Evolutionary conservation across 1,140 invertebrate species (phyloP).

Genomic region (Drosophila hydei): DNA sequence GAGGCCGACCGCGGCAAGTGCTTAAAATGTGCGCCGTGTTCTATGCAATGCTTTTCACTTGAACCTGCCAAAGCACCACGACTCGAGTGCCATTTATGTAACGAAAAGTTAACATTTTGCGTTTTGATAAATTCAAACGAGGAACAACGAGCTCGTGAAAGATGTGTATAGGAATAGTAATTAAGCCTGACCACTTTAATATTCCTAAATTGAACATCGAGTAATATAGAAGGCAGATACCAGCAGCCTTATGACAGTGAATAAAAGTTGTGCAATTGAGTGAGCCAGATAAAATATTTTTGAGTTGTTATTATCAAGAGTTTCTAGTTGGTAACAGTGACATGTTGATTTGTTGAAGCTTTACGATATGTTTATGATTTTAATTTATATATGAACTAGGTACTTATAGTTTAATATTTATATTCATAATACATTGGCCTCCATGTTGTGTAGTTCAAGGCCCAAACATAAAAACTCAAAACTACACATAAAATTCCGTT

Average conservation of each 20-base stretch:
- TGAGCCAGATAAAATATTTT: too few species aligned
- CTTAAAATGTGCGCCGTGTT: slow-evolving; percentile 67
- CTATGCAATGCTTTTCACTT: slow-evolving; percentile 61
- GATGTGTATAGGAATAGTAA: not conserved
- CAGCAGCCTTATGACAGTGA: not conserved
- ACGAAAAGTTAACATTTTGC: slow-evolving; percentile 30
- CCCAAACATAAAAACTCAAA: too few species aligned
- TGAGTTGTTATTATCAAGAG: too few species aligned
- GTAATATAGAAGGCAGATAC: not conserved
- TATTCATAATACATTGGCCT: too few species aligned
- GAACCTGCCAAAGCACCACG: slow-evolving; percentile 62
- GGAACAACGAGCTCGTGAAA: not conserved
- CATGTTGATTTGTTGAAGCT: too few species aligned
- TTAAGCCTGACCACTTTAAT: slow-evolving; percentile 14
- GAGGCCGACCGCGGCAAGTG: slow-evolving; percentile 32
- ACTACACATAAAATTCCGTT: too few species aligned
- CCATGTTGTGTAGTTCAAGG: too few species aligned
- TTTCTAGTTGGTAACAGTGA: too few species aligned
- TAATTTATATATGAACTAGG: too few species aligned
- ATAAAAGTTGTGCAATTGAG: not conserved
- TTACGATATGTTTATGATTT: too few species aligned
- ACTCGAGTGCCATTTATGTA: slow-evolving; percentile 46
- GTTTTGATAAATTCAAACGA: slow-evolving; percentile 10
- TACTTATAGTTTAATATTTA: too few species aligned
- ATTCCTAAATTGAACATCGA: not conserved